Evolutionary conservation across 1,140 invertebrate species (phyloP), one percentile per base, ranked within the genome.

Genomic region (Campoletis sonorensis): DNA sequence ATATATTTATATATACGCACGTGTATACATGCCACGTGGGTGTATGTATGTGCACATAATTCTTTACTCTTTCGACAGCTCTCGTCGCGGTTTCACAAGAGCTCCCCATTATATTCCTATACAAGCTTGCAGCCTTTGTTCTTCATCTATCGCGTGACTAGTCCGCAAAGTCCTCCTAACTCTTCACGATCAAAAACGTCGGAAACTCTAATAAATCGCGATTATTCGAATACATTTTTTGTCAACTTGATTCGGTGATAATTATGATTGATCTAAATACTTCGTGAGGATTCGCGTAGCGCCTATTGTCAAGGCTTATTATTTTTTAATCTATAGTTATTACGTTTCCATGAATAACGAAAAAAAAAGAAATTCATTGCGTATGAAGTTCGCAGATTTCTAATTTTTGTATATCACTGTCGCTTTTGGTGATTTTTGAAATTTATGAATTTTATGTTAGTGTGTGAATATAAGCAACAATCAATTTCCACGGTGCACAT

Each of bases 71-170:
- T 71, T 71, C 68, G 68, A 37, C 68, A 71, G 68, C 30, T 71
- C n/a, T 33, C 33, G 33, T 71, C 68, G 68, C 68, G 27, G 33
- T 37, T 37, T 71, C 68, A 71, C 30, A 71, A 71, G 68, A 71
- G 33, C 30, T 71, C 64, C 64, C 26, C 26, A 71, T 71, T 71
- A 71, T 71, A 40, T 71, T 40, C 33, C 68, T 58, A 58, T 71
- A 71, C 33, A 71, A 71, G 21, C 18, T 30, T 11, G 30, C 68
- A 37, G 27, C 15, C 68, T 71, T 71, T 71, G 68, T 71, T 58
- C 54, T 58, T 71, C 68, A 18, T 40, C 15, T n/a, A 71, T 71
- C 27, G 68, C 68, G 68, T 37, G 33, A 37, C 33, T 71, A n/a
- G 16, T 71, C 33, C n/a, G 33, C 16, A 7, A 71, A 27, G 27